Evolutionary conservation across 2,113 vertebrate genomes (phyloP).

Genomic region (Macaca nemestrina): DNA sequence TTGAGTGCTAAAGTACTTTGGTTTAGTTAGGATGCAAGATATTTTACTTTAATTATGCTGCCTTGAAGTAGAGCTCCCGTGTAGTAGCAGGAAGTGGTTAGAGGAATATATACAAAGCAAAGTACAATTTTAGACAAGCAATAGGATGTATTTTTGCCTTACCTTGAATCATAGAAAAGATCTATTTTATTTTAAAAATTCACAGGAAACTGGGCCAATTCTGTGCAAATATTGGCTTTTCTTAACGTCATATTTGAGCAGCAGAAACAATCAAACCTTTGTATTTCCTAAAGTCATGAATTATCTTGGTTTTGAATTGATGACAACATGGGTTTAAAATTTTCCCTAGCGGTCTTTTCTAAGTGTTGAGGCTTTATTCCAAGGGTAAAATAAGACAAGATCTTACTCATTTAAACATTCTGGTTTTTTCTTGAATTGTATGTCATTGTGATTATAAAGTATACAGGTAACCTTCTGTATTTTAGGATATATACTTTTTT

Average conservation of each 20-base stretch:
- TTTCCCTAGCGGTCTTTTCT: background rate
- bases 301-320: conserved; percentile 23
- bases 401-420: background rate
- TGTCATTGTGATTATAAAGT: background rate
- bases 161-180: background rate
- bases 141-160: background rate
- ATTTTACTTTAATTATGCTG: conserved; percentile 9
- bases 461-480: background rate
- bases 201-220: background rate
- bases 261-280: background rate
- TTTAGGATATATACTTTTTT: background rate
- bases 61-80: background rate
- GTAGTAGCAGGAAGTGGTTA: background rate
- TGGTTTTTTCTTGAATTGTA: background rate
- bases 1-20: background rate
- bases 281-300: conserved; percentile 26
- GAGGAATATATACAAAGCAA: background rate
- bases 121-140: background rate
- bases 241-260: background rate
- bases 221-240: background rate
- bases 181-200: conserved; percentile 39
- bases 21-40: conserved; percentile 12
- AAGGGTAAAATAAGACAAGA: background rate
- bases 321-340: background rate
- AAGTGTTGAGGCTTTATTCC: background rate